phyloP scores from a whole-genome alignment of 2,113 vertebrate genomes.

The Coryphaenoides rupestris region DNA sequence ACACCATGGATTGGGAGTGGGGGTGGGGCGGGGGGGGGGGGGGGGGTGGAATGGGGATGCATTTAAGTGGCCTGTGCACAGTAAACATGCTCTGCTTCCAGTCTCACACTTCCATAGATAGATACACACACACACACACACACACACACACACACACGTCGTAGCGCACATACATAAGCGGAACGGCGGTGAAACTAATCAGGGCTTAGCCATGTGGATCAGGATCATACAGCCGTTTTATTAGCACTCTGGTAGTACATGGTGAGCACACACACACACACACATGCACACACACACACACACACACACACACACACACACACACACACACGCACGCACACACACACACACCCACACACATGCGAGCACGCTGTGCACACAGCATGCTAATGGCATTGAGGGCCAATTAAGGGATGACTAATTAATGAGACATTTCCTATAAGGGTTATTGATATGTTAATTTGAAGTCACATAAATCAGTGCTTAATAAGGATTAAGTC shows the following conservation, averaged over 20 bases:
- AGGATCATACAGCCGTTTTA: no score
- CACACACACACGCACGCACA: slow-evolving; percentile 13
- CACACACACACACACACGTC: not conserved
- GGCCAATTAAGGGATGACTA: slow-evolving; percentile 66
- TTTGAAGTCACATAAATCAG: slow-evolving; percentile 61
- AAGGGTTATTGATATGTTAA: slow-evolving; percentile 65
- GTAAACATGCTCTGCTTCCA: slow-evolving; percentile 2
- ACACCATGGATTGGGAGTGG: no score
- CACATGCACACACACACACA: no score
- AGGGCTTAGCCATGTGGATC: no score
- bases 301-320: slow-evolving; percentile 3
- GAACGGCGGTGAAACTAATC: no score
- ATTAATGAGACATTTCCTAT: slow-evolving; percentile 70
- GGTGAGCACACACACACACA: no score
- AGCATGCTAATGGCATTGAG: slow-evolving; percentile 52
- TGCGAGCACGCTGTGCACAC: slow-evolving; percentile 12
- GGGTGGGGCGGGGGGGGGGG: no score
- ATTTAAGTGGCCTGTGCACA: no score
- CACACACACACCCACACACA: slow-evolving; percentile 7
- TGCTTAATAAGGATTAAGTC: slow-evolving; percentile 12
- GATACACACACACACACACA: not conserved
- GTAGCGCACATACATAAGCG: no score
- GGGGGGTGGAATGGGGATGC: no score
- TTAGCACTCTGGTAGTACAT: no score
- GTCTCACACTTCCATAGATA: slow-evolving; percentile 9